Base-by-base conservation (phyloP, 1,140 invertebrate species). In the Bemisia tabaci region DNA sequence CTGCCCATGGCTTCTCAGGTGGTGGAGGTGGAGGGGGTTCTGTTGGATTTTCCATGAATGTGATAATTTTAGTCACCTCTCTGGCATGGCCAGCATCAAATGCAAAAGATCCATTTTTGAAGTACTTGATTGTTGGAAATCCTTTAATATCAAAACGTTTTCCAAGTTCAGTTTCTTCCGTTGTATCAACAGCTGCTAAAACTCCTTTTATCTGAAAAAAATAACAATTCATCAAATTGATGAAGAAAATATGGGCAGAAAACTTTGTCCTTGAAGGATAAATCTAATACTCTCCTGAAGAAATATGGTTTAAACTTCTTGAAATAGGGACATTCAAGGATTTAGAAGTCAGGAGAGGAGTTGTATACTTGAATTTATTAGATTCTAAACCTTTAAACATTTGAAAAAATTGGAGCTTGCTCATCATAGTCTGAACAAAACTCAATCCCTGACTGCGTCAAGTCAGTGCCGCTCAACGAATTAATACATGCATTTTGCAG, bases 121-220 rank as follows among this genome's bases (percentile, higher is more conserved):
- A 92, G 77, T 89, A 91, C 75, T 91, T 91, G 0, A 92, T 78
- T 0, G 90, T 91, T 0, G 92, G 92, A 75, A 90, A 95, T 0
- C 91, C 91, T 74, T 87, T 87, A 0, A 95, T 84, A 59, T 82
- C 83, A 75, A 83, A 92, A 66, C 81, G 79, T 0, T 84, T 81
- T 0, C 81, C 87, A 5, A 93, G 70, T 0, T 81, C 75, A 12
- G 80, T 78, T 70, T 91, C 84, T 74, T 90, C 86, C 0, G 90
- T 93, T 0, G 89, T 88, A 81, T 94, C 91, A 0, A 94, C 82
- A 1, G 91, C 91, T 1, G 87, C 91, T 48, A 94, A 77, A 68
- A 86, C 78, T 12, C 88, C 90, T 27, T 80, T 77, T 69, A 89
- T 82, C 85, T 88, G 67, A 27, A 74, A 70, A 68, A 63, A 58